Base-by-base conservation (phyloP, 2,797 vertebrate genomes). In the Mus spretus region DNA sequence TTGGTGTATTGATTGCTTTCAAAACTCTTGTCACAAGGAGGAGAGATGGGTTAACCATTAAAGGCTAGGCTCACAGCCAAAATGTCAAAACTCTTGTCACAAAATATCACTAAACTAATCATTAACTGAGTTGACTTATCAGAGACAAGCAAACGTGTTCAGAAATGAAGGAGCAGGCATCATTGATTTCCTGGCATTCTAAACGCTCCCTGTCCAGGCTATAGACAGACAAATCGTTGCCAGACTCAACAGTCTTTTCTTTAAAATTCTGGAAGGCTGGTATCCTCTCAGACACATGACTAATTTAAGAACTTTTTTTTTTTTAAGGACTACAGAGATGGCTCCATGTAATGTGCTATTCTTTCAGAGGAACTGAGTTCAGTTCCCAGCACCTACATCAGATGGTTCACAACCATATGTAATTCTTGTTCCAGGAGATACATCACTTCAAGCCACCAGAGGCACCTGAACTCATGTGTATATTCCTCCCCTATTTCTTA, bases 101-200 rank as follows among this genome's bases (percentile, higher is more conserved):
- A 95, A 87, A 96, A 79, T 74, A 28, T 63, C 89, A 87, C 80
- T 57, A 87, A 92, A 81, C 90, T 92, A 14, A 92, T 81, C 26
- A n/a, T 91, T 96, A 95, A 74, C 90, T 96, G 79, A 57, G 61
- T 85, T 87, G 57, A 44, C 34, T 93, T 92, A 89, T 94, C 59
- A 67, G 24, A 70, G 57, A 84, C 72, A 84, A 87, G 34, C 95
- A 90, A 44, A 2, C 17, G 8, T 61, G 20, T n/a, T 91, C 50
- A 40, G 34, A 84, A 94, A 31, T 47, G 11, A 67, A 74, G 34
- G 85, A 80, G 28, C 28, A n/a, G 47, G 57, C 11, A 24, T 24
- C 3, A 10, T 20, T 24, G 50, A 85, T 78, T 90, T 19, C 55
- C 37, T 80, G 61, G 59, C 89, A 93, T 90, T 90, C 74, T 89